A percentile compares a stretch with the other conserved stretches of the same genome.
Evolutionary conservation across 2,888 invertebrate genomes (phyloP).

Genomic region (Congeria kusceri): DNA sequence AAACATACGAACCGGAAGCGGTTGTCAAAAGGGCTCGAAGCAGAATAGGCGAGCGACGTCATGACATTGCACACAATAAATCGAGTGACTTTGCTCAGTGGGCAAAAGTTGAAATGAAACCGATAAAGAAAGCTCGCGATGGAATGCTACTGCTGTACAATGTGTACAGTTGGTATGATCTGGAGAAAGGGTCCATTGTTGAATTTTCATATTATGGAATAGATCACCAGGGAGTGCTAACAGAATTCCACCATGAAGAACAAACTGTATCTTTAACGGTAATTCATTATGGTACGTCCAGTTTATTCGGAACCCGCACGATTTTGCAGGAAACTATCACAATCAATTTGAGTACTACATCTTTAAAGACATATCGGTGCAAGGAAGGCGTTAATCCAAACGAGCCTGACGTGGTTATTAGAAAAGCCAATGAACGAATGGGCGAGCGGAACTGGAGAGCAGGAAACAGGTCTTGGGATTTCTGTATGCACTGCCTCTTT

Average conservation of each 20-base stretch:
- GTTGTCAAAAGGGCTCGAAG: slow-evolving; percentile 35
- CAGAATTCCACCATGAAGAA: slow-evolving; percentile 12
- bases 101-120: slow-evolving; percentile 24
- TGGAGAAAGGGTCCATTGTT: slow-evolving; percentile 38
- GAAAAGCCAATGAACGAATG: too few species aligned
- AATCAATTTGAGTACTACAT: too few species aligned
- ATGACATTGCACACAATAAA: slow-evolving; percentile 11
- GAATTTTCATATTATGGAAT: slow-evolving; percentile 43
- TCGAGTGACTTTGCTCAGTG: slow-evolving; percentile 41
- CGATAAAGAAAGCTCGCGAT: neutral
- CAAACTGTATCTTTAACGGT: slow-evolving; percentile 39
- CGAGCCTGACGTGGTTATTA: too few species aligned
- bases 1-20: slow-evolving; percentile 15
- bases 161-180: slow-evolving; percentile 33
- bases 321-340: too few species aligned
- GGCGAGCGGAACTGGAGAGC: too few species aligned
- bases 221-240: slow-evolving; percentile 41
- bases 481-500: too few species aligned
- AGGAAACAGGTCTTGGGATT: too few species aligned
- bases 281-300: slow-evolving; percentile 49
- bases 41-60: slow-evolving; percentile 30
- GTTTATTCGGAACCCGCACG: slow-evolving; percentile 43
- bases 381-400: too few species aligned
- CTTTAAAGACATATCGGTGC: too few species aligned
- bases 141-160: slow-evolving; percentile 26